A percentile compares a stretch with the other conserved stretches of the same genome.
These are phyloP conservation scores for Hypotaenidia philippensis DNA, from an alignment of 2,797 vertebrate genomes.

Conservation along the genomic window DNA sequence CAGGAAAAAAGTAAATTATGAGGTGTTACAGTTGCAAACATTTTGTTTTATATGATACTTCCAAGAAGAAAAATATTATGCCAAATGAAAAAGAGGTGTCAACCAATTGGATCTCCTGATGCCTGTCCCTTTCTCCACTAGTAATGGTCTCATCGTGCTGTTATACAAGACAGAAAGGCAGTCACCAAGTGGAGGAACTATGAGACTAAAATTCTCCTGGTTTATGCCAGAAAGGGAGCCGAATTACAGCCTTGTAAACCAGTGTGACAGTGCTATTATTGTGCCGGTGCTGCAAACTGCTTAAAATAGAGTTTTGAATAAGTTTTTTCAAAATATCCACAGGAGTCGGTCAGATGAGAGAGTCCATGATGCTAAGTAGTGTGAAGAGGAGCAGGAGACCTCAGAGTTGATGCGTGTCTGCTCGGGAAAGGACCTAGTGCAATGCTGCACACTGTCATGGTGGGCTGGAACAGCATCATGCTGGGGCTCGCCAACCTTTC, in stretches of 20 bases:
- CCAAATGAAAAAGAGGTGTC: slow-evolving; percentile 39
- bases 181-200: slow-evolving; percentile 34
- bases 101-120: background rate
- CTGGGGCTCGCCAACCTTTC: background rate
- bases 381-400: background rate
- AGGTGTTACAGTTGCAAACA: slow-evolving; percentile 68
- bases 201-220: background rate
- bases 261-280: slow-evolving; percentile 20
- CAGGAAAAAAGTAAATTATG: slow-evolving; percentile 48
- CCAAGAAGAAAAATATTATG: slow-evolving; percentile 75
- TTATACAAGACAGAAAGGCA: slow-evolving; percentile 68
- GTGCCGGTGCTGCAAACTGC: background rate
- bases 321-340: background rate
- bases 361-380: accelerated
- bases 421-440: background rate
- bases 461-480: no score
- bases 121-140: slow-evolving; percentile 19
- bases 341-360: background rate
- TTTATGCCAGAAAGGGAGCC: background rate
- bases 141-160: slow-evolving; percentile 28
- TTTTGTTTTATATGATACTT: slow-evolving; percentile 70
- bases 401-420: accelerated
- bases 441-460: accelerated
- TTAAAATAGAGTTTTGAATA: background rate
- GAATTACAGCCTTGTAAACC: slow-evolving; percentile 58